Conservation (phyloP, 2,113 vertebrate genomes). For the Stegastes partitus region DNA sequence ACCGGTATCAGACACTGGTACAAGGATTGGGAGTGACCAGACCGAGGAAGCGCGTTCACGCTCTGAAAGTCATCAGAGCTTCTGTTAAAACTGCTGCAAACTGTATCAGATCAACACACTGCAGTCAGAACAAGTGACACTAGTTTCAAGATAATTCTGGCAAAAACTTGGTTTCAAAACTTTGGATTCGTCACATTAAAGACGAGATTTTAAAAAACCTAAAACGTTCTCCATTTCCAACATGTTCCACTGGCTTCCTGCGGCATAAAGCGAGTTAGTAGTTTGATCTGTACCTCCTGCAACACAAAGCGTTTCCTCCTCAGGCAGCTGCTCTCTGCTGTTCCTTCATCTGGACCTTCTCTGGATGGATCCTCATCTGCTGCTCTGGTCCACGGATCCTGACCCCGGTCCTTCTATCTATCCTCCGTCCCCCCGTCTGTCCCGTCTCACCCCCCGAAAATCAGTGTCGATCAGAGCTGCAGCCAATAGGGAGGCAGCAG, state of each 20-base stretch:
- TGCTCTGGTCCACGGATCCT: constrained; percentile 22
- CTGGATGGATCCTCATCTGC: neutral
- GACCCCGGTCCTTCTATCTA: constrained; percentile 61
- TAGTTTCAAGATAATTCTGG: no score
- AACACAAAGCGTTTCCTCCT: constrained; percentile 49
- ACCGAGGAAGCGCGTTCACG: no score
- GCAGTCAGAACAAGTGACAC: no score
- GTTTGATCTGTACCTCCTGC: constrained; percentile 38
- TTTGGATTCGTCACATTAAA: no score
- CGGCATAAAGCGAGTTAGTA: neutral
- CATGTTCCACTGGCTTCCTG: no score
- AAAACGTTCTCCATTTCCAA: no score
- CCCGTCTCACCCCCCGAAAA: constrained; percentile 58
- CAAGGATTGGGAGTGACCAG: constrained; percentile 88
- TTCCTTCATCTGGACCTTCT: neutral
- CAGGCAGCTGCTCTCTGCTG: neutral
- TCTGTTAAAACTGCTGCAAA: no score
- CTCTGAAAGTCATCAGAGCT: no score
- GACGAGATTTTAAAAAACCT: no score
- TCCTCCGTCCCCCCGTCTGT: constrained; percentile 36
- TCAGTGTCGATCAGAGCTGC: constrained; percentile 70
- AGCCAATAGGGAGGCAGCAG: constrained; percentile 76
- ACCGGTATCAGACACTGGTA: constrained; percentile 84
- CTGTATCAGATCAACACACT: no score
- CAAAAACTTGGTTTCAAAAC: no score